Base-by-base conservation (phyloP, 2,888 invertebrate genomes). In the Clusia tigrina region DNA sequence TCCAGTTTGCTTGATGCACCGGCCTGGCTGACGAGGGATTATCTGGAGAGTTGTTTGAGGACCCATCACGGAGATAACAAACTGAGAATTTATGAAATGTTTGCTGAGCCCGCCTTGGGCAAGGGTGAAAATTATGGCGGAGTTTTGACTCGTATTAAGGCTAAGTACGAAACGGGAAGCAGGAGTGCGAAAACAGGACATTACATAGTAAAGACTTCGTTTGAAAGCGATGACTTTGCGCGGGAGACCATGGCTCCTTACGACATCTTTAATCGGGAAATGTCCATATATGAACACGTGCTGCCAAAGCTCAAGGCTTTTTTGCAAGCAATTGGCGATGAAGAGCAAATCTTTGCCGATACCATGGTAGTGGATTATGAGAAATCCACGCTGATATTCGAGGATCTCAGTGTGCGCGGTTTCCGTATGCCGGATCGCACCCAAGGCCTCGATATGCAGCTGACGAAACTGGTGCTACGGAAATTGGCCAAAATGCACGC, bases 401-500 rank as follows among this genome's bases (percentile, higher is more conserved):
- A 84, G 66, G 84, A 84, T 67, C 73, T 84, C 0, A 69, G 65
- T 52, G 72, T 66, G 1, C 71, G 74, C 1, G 74, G 71, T 1
- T 84, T 74, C 61, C 52, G 70, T 0, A 79, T 83, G 78, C 78
- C 77, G 2, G 77, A 82, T 62, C 76, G 83, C 2, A 59, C 74
- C 12, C 32, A 67, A 1, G 82, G 84, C 2, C 69, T 86, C n/a
- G 84, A 87, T 65, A 63, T 85, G 56, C 75, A 77, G 0, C 84
- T 85, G 48, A 71, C 84, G 0, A 80, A 76, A 63, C 20, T 85
- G 15, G 80, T 84, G 6, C 66, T 87, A 1, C 73, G 78, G 1
- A 80, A 85, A 2, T 62, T 87, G 67, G 86, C 87, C 3, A 82
- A 83, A 69, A 85, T 87, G 74, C 87, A 87, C 71, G 86, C 86